Conservation (phyloP, 64 coral and sea anemone species). For the Porites lutea region DNA sequence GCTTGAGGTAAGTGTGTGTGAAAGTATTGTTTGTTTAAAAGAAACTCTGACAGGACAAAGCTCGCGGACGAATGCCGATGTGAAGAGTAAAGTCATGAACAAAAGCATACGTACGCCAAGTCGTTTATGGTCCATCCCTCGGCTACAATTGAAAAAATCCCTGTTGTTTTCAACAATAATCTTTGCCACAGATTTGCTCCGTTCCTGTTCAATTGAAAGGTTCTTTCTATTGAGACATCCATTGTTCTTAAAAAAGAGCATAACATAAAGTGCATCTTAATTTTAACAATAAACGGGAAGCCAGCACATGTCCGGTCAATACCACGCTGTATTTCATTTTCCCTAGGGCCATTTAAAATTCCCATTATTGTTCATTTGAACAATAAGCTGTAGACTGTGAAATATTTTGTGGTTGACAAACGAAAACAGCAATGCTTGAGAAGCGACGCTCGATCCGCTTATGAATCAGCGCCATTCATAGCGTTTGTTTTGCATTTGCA, state of each 20-base stretch:
- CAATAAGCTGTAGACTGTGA: background rate
- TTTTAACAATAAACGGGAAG: background rate
- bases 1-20: no score
- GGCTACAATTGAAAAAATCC: background rate
- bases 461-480: background rate
- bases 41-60: no score
- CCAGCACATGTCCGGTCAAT: background rate
- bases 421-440: background rate
- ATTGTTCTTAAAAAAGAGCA: background rate
- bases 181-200: background rate
- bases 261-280: background rate
- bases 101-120: background rate
- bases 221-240: background rate
- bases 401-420: constrained; percentile 35
- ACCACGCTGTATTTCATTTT: background rate
- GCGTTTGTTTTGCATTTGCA: constrained; percentile 20
- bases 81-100: background rate
- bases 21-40: no score
- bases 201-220: background rate
- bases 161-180: background rate
- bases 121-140: background rate
- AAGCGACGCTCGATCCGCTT: background rate
- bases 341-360: background rate
- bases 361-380: background rate
- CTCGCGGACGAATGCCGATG: no score